These are phyloP conservation scores for Anser cygnoides DNA, from an alignment of 2,113 vertebrate species.

Conservation along the genomic window DNA sequence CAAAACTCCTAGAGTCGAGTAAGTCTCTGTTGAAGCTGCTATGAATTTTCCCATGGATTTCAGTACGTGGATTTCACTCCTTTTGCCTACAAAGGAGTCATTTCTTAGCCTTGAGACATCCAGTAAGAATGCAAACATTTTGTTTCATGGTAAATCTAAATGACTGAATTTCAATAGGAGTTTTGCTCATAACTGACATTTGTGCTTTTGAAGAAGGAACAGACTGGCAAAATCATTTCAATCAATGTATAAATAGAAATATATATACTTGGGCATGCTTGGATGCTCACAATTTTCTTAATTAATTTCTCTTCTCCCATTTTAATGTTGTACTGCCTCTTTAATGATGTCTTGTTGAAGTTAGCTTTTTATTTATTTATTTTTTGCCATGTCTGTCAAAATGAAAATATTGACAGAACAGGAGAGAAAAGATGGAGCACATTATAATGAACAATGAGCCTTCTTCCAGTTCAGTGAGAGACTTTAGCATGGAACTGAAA, in stretches of 20 bases:
- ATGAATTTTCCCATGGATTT: conserved; percentile 10
- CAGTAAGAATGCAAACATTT: background rate
- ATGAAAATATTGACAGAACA: background rate
- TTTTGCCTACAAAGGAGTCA: conserved; percentile 1
- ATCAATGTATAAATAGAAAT: background rate
- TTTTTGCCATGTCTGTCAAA: conserved; percentile 7
- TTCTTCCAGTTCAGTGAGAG: conserved; percentile 29
- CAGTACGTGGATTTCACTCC: background rate
- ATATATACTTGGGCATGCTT: background rate
- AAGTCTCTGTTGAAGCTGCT: background rate
- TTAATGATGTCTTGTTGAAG: conserved; percentile 14
- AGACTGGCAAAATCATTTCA: background rate
- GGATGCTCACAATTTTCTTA: conserved; percentile 9
- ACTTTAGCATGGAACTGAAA: background rate
- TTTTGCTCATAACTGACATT: background rate
- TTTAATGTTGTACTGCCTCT: background rate
- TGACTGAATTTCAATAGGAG: background rate
- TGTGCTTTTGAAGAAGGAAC: conserved; percentile 12
- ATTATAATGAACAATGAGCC: background rate
- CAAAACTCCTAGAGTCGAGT: background rate
- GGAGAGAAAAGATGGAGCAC: background rate
- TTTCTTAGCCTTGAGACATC: background rate
- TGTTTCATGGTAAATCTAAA: conserved; percentile 5
- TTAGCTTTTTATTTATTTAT: background rate
- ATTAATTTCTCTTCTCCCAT: conserved; percentile 31